A percentile compares a stretch with the other conserved stretches of the same genome.
phyloP scores from a whole-genome alignment of 2,888 invertebrate genomes.

The Philaethria dido region DNA sequence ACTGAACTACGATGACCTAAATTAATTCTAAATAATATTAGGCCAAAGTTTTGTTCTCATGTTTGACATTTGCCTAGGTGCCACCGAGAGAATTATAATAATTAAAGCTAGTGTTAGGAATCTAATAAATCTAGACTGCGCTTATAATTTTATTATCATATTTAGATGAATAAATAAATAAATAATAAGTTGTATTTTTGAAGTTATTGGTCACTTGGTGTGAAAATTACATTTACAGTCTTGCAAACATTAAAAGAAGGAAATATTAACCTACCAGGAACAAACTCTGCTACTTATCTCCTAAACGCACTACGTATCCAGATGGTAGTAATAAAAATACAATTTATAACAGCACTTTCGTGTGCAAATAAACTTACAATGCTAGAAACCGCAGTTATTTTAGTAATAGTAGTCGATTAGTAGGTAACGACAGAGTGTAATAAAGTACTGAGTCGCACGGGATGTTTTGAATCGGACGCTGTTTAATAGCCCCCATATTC shows the following conservation, averaged over 20 bases:
- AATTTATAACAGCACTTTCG: constrained; percentile 18
- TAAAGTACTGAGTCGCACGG: constrained; percentile 75
- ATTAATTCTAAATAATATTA: neutral
- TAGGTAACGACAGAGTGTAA: constrained; percentile 74
- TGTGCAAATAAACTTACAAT: constrained; percentile 30
- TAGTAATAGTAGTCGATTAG: constrained; percentile 79
- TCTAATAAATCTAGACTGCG: neutral
- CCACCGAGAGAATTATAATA: constrained; percentile 1
- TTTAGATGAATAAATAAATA: neutral
- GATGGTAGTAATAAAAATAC: constrained; percentile 5
- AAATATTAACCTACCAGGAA: neutral
- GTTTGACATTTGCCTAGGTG: constrained; percentile 10
- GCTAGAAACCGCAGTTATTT: constrained; percentile 68
- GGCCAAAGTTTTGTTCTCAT: constrained; percentile 3
- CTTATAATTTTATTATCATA: neutral
- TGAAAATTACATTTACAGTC: neutral
- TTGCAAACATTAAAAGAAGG: neutral
- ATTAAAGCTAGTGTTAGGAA: neutral
- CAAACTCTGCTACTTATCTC: neutral
- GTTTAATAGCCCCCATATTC: constrained; percentile 77
- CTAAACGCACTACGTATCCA: neutral
- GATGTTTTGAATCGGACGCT: constrained; percentile 81
- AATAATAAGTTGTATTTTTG: neutral
- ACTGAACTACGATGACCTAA: too few species aligned
- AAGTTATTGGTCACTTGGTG: neutral